Base-by-base conservation (phyloP, 2,888 invertebrate genomes). In the Exephanes ischioxanthus region DNA sequence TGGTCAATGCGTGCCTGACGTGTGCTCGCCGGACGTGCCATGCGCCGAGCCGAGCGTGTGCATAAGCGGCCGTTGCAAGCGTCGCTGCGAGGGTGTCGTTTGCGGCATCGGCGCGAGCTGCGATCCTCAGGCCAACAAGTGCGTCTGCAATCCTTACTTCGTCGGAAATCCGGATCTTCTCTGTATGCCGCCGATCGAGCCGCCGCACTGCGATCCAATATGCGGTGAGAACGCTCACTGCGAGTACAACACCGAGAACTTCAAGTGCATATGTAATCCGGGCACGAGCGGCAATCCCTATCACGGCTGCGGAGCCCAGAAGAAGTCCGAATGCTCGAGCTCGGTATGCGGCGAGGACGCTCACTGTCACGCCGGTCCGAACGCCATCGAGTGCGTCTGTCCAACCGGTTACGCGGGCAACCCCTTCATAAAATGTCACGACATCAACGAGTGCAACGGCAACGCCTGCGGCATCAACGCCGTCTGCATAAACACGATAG, bases 31-130 rank as follows among this genome's bases (percentile, higher is more conserved):
- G 3, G 95, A 96, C 0, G 95, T 96, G 75, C 97, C 97, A 0
- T 98, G 98, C 90, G 96, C 96, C 45, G 96, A 96, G 71, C 97
- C 97, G 0, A 96, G 97, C 90, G 96, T 97, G 1, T 98, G 98
- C 92, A 97, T 98, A 86, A 96, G 97, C 26, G 98, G 98, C 37
- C 96, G 98, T 85, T 98, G 98, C 93, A 97, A 98, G 91, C 97
- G 98, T 91, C 96, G 98, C 19, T 98, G 98, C 92, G 97, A 98
- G 89, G 97, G 97, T 51, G 95, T 98, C 11, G 96, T 98, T 16
- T 98, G 98, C 91, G 98, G 98, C 7, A 96, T 98, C 51, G 98
- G 98, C 7, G 98, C 98, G 19, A 96, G 96, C 73, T 98, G 98
- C 92, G 97, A 98, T 91, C 96, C 96, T 90, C 95, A 95, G 76